A percentile compares a stretch with the other conserved stretches of the same genome.
Evolutionary conservation across 1,140 invertebrate genomes (phyloP).

Genomic region (Drosophila lacteicornis): DNA sequence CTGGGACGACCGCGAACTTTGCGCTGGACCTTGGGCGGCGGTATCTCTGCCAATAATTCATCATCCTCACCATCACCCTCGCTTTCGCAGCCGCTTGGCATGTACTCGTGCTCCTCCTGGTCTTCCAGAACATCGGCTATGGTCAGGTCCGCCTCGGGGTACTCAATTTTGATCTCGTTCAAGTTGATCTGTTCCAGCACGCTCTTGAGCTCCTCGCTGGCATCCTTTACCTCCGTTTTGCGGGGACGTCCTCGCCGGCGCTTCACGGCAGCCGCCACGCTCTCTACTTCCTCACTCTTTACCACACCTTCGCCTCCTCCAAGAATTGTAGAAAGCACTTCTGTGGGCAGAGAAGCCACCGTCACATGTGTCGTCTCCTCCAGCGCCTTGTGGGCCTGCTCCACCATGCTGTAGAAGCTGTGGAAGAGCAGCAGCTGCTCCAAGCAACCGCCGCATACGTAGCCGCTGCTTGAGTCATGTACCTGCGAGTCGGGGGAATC

Average conservation of each 20-base stretch:
- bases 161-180: slow-evolving; percentile 74
- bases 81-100: slow-evolving; percentile 18
- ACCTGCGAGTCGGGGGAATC: slow-evolving; percentile 25
- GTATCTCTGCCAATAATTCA: neutral
- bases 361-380: neutral
- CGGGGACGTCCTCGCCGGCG: slow-evolving; percentile 66
- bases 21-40: slow-evolving; percentile 6
- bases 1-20: slow-evolving; percentile 29
- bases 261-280: slow-evolving; percentile 63
- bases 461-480: slow-evolving; percentile 20
- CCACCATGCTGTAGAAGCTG: slow-evolving; percentile 60
- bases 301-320: slow-evolving; percentile 1
- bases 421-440: slow-evolving; percentile 63
- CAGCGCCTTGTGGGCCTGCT: slow-evolving; percentile 52
- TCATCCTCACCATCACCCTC: neutral
- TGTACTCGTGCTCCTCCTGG: slow-evolving; percentile 40
- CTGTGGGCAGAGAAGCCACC: neutral
- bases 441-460: slow-evolving; percentile 63
- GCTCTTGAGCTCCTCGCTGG: slow-evolving; percentile 53
- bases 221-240: slow-evolving; percentile 37
- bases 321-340: slow-evolving; percentile 1
- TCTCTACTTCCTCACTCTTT: slow-evolving; percentile 35
- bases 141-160: slow-evolving; percentile 65
- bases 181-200: slow-evolving; percentile 73
- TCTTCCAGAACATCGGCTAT: slow-evolving; percentile 72